Evolutionary conservation across 2,113 vertebrate species (phyloP), one percentile per base, ranked within the genome.

Genomic region (Trogon surrucura): DNA sequence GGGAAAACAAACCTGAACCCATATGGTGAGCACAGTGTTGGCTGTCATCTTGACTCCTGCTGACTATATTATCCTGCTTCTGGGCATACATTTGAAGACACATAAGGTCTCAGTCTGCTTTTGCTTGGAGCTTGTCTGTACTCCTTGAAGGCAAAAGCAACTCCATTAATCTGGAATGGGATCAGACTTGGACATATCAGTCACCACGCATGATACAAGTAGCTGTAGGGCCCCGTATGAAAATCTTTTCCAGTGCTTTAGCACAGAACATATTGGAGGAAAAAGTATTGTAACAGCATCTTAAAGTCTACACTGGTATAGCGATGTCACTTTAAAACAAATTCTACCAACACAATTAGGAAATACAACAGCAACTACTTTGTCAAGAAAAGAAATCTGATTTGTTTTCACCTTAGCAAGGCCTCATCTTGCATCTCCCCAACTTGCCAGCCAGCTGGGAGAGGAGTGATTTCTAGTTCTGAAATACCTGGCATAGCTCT

Each of bases 401-500:
- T 91, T 93, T 75, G 82, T 47, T 94, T 84, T 75, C 79, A 20
- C n/a, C 64, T 38, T 20, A 41, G 56, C 58, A 74, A 74, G 57
- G 38, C 51, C 64, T 84, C 73, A 94, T 92, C 44, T 29, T 64
- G n/a, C 61, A 27, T 6, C 3, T 66, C 69, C 45, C 65, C 26
- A 47, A 1, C 67, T 82, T 21, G 0, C 58, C 81, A 88, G 51
- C 50, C 82, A 70, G 90, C 69, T 69, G 70, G 70, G 66, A 83
- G 36, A 79, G 65, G 50, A 94, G 61, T 1, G 25, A 85, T 89
- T 85, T 80, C 67, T 30, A 38, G 70, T 8, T 95, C 64, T 79
- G 75, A 85, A 85, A 91, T 95, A 96, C 80, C 93, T 91, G 92
- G 86, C 78, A 62, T 77, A 87, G 70, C 91, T 91, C 89, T 93